These are phyloP conservation scores for Drosophila pruinosa DNA, from an alignment of 1,140 invertebrate species.

Conservation along the genomic window DNA sequence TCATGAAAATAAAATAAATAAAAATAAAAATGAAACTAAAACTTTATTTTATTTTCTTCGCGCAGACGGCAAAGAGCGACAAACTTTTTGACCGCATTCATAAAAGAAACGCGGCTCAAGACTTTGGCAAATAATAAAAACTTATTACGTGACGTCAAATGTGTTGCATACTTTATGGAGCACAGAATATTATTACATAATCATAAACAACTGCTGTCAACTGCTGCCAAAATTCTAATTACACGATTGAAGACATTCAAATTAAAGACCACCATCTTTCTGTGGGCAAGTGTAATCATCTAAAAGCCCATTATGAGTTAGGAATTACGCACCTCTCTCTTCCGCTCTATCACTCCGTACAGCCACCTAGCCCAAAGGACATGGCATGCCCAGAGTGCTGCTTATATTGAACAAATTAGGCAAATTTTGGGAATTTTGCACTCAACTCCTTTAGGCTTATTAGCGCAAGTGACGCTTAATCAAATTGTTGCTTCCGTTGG, in stretches of 20 bases:
- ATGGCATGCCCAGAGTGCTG: not conserved
- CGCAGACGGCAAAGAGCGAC: not conserved
- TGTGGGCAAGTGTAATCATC: constrained; percentile 35
- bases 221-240: constrained; percentile 45
- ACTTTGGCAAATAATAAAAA: constrained; percentile 56
- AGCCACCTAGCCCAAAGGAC: not conserved
- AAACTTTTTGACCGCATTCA: constrained; percentile 36
- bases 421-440: constrained; percentile 63
- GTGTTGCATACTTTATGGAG: constrained; percentile 6
- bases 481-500: constrained; percentile 65
- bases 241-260: constrained; percentile 38
- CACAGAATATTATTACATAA: not conserved
- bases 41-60: constrained; percentile 46
- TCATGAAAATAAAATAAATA: constrained; percentile 36
- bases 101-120: constrained; percentile 45
- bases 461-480: constrained; percentile 57
- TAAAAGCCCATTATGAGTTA: constrained; percentile 45
- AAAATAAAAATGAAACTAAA: constrained; percentile 55
- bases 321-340: constrained; percentile 34
- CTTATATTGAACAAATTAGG: constrained; percentile 36
- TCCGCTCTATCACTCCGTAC: too few species aligned
- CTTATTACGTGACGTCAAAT: constrained; percentile 27
- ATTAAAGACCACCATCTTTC: constrained; percentile 18
- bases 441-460: constrained; percentile 68
- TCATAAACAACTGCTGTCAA: constrained; percentile 1